A percentile compares a stretch with the other conserved stretches of the same genome.
Conservation (phyloP, 2,797 vertebrate genomes). For the Ctenopoma kingsleyae region DNA sequence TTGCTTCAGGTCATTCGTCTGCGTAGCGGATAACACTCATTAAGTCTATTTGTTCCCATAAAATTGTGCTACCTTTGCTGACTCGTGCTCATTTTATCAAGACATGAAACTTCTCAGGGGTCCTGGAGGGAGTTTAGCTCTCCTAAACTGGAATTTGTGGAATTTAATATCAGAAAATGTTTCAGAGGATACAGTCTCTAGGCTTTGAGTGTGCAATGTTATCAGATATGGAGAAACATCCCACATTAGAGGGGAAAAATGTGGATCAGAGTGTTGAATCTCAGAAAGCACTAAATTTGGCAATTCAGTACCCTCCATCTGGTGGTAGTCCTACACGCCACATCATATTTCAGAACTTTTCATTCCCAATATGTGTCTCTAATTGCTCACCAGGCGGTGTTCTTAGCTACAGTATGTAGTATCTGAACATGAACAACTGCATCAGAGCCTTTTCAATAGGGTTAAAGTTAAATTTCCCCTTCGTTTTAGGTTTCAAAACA, state of each 20-base stretch:
- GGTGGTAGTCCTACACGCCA: constrained; percentile 44
- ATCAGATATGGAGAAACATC: constrained; percentile 40
- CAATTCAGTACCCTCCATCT: constrained; percentile 51
- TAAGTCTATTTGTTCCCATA: constrained; percentile 32
- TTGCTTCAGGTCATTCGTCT: constrained; percentile 22
- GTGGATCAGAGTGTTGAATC: constrained; percentile 48
- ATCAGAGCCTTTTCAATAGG: constrained; percentile 32
- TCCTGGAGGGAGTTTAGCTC: constrained; percentile 48
- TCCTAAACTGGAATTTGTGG: constrained; percentile 63
- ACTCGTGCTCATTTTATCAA: constrained; percentile 56
- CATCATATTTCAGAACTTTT: constrained; percentile 48
- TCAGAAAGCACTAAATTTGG: constrained; percentile 44
- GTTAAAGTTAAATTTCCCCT: constrained; percentile 45
- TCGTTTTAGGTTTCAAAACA: constrained; percentile 57
- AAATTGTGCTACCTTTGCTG: constrained; percentile 43
- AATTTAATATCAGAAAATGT: constrained; percentile 72
- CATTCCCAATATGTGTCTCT: constrained; percentile 30
- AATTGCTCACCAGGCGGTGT: constrained; percentile 53
- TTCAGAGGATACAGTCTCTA: constrained; percentile 43
- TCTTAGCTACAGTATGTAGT: constrained; percentile 35
- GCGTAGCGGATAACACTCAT: constrained; percentile 22
- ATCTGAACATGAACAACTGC: constrained; percentile 38
- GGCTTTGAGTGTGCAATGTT: constrained; percentile 29
- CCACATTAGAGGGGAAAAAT: constrained; percentile 30
- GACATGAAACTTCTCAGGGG: constrained; percentile 48